Base-by-base conservation (phyloP, 2,888 invertebrate genomes). In the Meandrusa payeni region DNA sequence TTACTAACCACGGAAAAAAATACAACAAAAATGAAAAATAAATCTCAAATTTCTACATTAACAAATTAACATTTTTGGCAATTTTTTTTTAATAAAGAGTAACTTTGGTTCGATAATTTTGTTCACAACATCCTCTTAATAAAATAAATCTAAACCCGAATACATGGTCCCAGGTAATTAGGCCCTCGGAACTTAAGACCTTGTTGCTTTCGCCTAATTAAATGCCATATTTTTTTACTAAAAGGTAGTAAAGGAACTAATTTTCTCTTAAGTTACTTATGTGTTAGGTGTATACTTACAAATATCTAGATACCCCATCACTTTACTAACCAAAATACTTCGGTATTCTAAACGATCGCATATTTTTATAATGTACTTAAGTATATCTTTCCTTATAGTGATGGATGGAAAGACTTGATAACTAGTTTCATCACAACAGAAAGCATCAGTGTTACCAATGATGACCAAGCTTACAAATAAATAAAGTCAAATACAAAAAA, bases 81-180 rank as follows among this genome's bases (percentile, higher is more conserved):
- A 23, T 13, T 11, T 39, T 23, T 27, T 7, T 15, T 23, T 10
- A 10, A 20, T 20, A 28, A 28, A n/a, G n/a, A n/a, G n/a, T n/a
- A 34, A 24, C 42, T 36, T 37, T 31, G 37, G 37, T 20, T 43
- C 7, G 5, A 20, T 13, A 22, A 10, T 11, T 29, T 42, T 42
- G 41, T 23, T 38, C 32, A 13, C 17, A 7, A 17, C 1, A 11
- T 40, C 7, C 6, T 11, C 36, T 31, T 43, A 38, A 38, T 6
- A 39, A n/a, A 45, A 45, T 24, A 26, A 45, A 34, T 22, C 29
- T 41, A 44, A 38, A 7, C 23, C 33, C 37, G 27, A 33, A 32
- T 41, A 34, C 11, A 9, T 48, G 47, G 47, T 48, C 47, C 47
- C 41, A 29, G 27, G 23, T 27, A 19, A 36, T 37, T 11, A 4